Evolutionary conservation across 2,888 invertebrate genomes (phyloP).

Genomic region (Pollenia griseotomentosa): DNA sequence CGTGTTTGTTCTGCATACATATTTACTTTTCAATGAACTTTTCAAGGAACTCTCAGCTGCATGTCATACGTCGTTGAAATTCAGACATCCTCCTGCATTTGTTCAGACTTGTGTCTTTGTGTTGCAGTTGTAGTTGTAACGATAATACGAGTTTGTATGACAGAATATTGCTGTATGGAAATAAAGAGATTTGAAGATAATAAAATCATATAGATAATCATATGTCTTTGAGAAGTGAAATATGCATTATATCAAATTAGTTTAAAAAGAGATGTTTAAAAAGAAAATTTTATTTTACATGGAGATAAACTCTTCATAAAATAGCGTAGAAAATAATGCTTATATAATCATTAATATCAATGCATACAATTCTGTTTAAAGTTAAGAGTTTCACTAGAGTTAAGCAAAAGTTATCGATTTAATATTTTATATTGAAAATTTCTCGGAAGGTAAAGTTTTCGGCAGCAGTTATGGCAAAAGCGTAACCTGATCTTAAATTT

Average conservation of each 20-base stretch:
- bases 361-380: too few species aligned
- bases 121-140: neutral
- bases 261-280: neutral
- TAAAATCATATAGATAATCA: conserved; percentile 38
- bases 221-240: conserved; percentile 3
- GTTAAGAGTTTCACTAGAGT: too few species aligned
- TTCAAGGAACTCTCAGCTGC: neutral
- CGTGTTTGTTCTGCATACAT: neutral
- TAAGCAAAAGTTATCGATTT: too few species aligned
- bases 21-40: conserved; percentile 9
- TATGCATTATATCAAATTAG: neutral
- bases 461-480: too few species aligned
- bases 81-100: neutral
- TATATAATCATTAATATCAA: too few species aligned
- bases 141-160: neutral
- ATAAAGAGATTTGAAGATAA: conserved; percentile 36
- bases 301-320: too few species aligned
- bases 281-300: neutral
- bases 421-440: too few species aligned
- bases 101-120: neutral
- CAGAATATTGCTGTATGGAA: conserved; percentile 2
- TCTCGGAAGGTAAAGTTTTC: too few species aligned
- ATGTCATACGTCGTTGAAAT: neutral
- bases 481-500: too few species aligned
- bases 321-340: too few species aligned